Evolutionary conservation across 2,888 invertebrate species (phyloP).

Genomic region (Hirtodrosophila trivittata): DNA sequence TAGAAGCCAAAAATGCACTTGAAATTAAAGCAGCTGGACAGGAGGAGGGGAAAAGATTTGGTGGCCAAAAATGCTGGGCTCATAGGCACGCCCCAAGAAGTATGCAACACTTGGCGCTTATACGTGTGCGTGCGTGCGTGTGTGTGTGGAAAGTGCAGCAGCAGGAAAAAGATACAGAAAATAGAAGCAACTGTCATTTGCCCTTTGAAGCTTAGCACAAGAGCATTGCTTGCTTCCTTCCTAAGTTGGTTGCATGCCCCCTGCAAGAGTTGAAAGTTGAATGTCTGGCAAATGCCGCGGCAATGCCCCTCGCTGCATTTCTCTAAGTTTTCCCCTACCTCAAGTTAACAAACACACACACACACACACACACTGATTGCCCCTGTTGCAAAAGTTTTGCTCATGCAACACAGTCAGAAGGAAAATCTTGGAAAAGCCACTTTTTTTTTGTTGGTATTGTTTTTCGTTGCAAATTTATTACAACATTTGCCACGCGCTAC

Average conservation of each 20-base stretch:
- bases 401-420: slow-evolving; percentile 64
- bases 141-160: slow-evolving; percentile 33
- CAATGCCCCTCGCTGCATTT: slow-evolving; percentile 63
- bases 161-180: neutral
- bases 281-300: slow-evolving; percentile 79
- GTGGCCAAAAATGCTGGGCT: slow-evolving; percentile 21
- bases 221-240: slow-evolving; percentile 9
- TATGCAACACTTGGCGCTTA: slow-evolving; percentile 60
- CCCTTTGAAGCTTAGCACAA: slow-evolving; percentile 17
- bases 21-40: slow-evolving; percentile 34
- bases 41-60: neutral
- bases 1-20: slow-evolving; percentile 54
- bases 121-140: slow-evolving; percentile 24
- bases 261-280: slow-evolving; percentile 82
- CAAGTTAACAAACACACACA: slow-evolving; percentile 4
- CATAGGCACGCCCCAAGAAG: slow-evolving; percentile 52
- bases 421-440: slow-evolving; percentile 11
- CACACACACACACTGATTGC: neutral
- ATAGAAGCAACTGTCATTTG: slow-evolving; percentile 56
- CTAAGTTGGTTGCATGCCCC: slow-evolving; percentile 23
- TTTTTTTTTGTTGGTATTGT: slow-evolving; percentile 62
- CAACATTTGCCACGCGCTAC: slow-evolving; percentile 67
- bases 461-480: slow-evolving; percentile 77
- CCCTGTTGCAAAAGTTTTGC: slow-evolving; percentile 58
- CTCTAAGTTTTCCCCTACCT: neutral